These are phyloP conservation scores for Apodemus agrarius DNA, from an alignment of 2,797 vertebrate genomes.

Conservation along the genomic window DNA sequence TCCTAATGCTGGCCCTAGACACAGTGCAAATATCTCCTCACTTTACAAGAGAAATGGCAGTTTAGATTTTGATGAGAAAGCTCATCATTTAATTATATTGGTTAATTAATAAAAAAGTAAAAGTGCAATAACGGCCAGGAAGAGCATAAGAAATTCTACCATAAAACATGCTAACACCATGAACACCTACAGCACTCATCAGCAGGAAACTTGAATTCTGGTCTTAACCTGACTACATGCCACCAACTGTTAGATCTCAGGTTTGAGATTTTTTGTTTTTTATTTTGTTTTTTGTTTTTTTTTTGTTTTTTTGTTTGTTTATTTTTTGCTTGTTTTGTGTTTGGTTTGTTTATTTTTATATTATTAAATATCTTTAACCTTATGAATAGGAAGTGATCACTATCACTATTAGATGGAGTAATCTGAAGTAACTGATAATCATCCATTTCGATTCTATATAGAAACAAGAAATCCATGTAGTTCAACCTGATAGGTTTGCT, in stretches of 20 bases:
- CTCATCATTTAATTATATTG: slow-evolving; percentile 24
- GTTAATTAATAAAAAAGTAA: not conserved
- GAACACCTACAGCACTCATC: not conserved
- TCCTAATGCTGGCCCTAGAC: not conserved
- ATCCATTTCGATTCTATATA: not conserved
- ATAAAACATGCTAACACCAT: not conserved
- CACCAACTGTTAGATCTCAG: not conserved
- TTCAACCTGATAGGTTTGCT: not conserved
- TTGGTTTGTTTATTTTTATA: not conserved
- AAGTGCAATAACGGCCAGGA: not conserved
- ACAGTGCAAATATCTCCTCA: not conserved
- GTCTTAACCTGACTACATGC: not conserved
- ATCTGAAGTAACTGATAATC: slow-evolving; percentile 13
- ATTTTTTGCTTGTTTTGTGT: not conserved
- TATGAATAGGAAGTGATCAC: not conserved
- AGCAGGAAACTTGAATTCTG: not conserved
- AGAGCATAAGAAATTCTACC: slow-evolving; percentile 11
- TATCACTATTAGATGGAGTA: not conserved
- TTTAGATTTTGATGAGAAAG: slow-evolving; percentile 45
- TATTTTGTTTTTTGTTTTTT: too few species aligned
- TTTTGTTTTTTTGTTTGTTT: not conserved
- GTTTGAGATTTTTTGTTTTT: not conserved
- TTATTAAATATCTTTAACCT: slow-evolving; percentile 8
- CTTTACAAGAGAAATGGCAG: slow-evolving; percentile 47
- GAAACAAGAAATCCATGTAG: slow-evolving; percentile 17